Evolutionary conservation across 2,888 invertebrate genomes (phyloP), one percentile per base, ranked within the genome.

Genomic region (Sericinus montela): DNA sequence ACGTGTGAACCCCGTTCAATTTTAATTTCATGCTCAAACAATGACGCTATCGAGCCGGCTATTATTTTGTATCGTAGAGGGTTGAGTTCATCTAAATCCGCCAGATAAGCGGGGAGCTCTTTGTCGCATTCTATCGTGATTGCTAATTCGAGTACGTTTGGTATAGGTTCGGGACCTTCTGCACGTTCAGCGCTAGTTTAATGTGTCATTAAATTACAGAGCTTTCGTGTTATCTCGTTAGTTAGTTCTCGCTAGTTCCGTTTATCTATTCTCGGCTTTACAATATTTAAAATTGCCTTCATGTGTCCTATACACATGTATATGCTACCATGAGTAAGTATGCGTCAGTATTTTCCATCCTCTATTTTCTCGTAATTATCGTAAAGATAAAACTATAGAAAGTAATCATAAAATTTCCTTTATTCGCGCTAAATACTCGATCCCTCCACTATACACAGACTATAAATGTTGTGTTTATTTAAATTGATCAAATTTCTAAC

Each of bases 11-110:
- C 78, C 78, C 80, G 83, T 79, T 85, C 86, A 85, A 86, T 87
- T 88, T 88, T 88, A 88, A 88, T 88, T 88, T 88, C 87, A 88
- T 88, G 87, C 87, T 86, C 86, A 88, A 88, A 87, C 87, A 88
- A 88, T 88, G 86, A 78, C 82, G 87, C 75, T 84, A 87, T 86
- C 85, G 83, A 80, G 78, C 76, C 71, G 63, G 77, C 86, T 84
- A 87, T 87, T 87, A 86, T 87, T 85, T 83, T 83, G 81, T 82
- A 86, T 79, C 82, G 79, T 72, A 71, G 78, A 76, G 87, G 87
- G 86, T 80, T 76, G 77, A 77, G 80, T 82, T 84, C 85, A 86
- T 87, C 87, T 83, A 86, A 87, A 87, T 84, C 87, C 80, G 69
- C 57, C 65, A 73, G 87, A 87, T 87, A 87, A 87, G 86, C 80